Conservation (phyloP, 2,113 vertebrate species). For the Sinosuthora webbiana region DNA sequence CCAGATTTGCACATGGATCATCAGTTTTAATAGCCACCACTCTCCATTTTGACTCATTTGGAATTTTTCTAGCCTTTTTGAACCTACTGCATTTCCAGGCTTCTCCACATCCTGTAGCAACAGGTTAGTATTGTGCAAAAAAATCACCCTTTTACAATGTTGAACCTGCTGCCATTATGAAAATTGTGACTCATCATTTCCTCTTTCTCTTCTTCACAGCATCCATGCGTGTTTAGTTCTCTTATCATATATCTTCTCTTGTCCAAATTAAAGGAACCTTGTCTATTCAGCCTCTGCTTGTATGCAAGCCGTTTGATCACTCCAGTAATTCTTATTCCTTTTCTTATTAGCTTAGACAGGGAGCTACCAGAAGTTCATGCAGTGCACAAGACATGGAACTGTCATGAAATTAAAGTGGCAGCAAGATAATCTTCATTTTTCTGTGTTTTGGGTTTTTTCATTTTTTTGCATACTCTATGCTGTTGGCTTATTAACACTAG, state of each 20-base stretch:
- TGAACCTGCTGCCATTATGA: background rate
- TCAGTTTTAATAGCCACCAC: background rate
- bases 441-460: background rate
- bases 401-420: background rate
- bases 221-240: background rate
- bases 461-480: background rate
- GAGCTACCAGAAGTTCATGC: background rate
- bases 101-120: background rate
- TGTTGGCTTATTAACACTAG: background rate
- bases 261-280: background rate
- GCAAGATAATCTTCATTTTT: background rate
- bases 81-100: background rate
- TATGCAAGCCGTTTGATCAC: background rate
- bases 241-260: background rate
- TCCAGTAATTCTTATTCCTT: background rate
- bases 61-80: background rate
- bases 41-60: background rate
- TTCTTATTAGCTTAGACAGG: background rate
- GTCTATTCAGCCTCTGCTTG: background rate
- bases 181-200: conserved; percentile 29
- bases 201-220: background rate
- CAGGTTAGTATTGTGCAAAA: background rate
- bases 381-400: background rate
- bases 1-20: background rate
- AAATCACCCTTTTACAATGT: background rate